Conservation (phyloP, 2,888 invertebrate genomes). For the Serrognathus titanus region DNA sequence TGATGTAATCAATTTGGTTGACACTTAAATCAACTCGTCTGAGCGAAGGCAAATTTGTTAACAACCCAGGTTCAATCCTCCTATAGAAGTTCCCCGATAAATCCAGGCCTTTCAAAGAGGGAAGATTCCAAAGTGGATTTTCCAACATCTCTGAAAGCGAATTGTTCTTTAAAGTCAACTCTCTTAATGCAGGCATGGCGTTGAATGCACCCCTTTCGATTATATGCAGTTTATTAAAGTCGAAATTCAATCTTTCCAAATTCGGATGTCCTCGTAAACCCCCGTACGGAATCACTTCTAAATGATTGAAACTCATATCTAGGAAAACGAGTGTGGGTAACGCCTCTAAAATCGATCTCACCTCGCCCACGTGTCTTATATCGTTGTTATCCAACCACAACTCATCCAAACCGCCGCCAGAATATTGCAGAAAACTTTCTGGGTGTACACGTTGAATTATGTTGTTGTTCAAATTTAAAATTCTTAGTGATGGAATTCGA, state of each 20-base stretch:
- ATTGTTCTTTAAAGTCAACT: slow-evolving; percentile 79
- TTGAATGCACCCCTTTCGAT: slow-evolving; percentile 78
- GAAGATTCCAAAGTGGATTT: slow-evolving; percentile 80
- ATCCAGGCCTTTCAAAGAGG: slow-evolving; percentile 80
- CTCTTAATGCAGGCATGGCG: slow-evolving; percentile 79
- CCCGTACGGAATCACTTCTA: slow-evolving; percentile 75
- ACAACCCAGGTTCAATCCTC: slow-evolving; percentile 66
- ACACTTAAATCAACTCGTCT: slow-evolving; percentile 73
- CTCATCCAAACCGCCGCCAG: slow-evolving; percentile 73
- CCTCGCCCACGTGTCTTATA: slow-evolving; percentile 70
- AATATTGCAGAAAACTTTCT: slow-evolving; percentile 74
- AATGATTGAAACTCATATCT: slow-evolving; percentile 73
- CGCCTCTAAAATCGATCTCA: slow-evolving; percentile 72
- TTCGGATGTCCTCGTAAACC: slow-evolving; percentile 75
- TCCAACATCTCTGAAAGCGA: slow-evolving; percentile 69
- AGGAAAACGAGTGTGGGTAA: slow-evolving; percentile 73
- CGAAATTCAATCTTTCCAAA: slow-evolving; percentile 75
- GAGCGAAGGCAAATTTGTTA: slow-evolving; percentile 72
- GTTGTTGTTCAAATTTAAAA: slow-evolving; percentile 75
- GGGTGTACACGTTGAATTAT: slow-evolving; percentile 73
- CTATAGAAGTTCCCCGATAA: slow-evolving; percentile 72
- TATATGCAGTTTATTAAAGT: slow-evolving; percentile 70
- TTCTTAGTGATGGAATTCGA: slow-evolving; percentile 68
- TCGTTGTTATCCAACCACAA: slow-evolving; percentile 73
- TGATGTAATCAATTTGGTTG: slow-evolving; percentile 67